Conservation (phyloP, 2,797 vertebrate genomes). For the Eulemur mongoz region DNA sequence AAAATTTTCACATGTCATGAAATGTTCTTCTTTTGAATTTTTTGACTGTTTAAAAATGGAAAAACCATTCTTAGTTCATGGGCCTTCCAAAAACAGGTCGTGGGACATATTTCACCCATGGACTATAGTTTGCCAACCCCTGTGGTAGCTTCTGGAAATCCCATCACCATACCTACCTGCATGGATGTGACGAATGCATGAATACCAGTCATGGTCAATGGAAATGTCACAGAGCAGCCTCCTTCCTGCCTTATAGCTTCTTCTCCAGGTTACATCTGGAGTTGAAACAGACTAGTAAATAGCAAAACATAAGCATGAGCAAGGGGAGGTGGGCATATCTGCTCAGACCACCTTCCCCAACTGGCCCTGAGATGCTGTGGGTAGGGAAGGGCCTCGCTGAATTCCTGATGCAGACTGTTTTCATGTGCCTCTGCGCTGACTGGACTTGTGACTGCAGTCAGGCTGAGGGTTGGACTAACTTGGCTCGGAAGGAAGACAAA, state of each 20-base stretch:
- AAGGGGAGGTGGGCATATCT: not conserved
- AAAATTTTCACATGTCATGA: not conserved
- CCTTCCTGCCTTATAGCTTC: not conserved
- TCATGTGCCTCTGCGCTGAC: not conserved
- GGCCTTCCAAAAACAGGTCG: not conserved
- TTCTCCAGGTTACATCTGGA: constrained; percentile 40
- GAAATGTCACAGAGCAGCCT: constrained; percentile 30
- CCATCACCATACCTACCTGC: not conserved
- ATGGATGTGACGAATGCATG: constrained; percentile 33
- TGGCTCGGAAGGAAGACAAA: not conserved
- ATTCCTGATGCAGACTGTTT: not conserved
- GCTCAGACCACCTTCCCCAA: not conserved
- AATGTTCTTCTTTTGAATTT: not conserved
- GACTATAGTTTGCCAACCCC: not conserved
- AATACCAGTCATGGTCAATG: constrained; percentile 9
- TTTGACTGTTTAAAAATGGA: not conserved
- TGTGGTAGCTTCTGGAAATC: not conserved
- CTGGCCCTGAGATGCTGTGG: not conserved
- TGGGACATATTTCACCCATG: not conserved
- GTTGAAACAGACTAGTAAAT: not conserved
- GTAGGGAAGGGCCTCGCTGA: not conserved
- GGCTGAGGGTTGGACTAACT: fast-evolving
- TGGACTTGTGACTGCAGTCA: not conserved
- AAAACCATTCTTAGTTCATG: not conserved
- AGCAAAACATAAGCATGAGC: not conserved